phyloP scores from a whole-genome alignment of 2,113 vertebrate genomes.

The Echinops telfairi region DNA sequence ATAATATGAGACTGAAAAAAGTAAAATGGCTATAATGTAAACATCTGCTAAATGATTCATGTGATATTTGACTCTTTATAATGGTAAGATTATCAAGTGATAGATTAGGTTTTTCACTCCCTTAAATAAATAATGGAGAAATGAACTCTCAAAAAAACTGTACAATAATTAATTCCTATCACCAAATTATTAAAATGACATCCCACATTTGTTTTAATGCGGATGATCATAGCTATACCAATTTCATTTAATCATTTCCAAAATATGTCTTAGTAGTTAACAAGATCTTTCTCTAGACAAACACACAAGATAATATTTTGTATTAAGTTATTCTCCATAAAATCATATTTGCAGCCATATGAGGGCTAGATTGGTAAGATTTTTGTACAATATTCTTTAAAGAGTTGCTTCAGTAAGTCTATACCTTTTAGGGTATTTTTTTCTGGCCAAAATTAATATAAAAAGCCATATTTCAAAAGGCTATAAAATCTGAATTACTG shows the following conservation, averaged over 20 bases:
- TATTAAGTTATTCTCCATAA: conserved; percentile 49
- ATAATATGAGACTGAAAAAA: background rate
- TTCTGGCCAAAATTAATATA: conserved; percentile 53
- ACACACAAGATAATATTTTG: background rate
- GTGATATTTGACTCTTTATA: background rate
- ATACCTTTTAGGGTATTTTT: conserved; percentile 43
- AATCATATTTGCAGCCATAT: background rate
- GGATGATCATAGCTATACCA: background rate
- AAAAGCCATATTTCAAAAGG: conserved; percentile 43
- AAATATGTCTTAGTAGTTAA: background rate
- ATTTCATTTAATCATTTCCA: background rate
- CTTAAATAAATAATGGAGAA: background rate
- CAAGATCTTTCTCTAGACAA: background rate
- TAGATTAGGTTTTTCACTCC: background rate
- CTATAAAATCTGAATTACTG: conserved; percentile 54
- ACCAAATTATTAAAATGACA: background rate
- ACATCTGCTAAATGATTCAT: background rate
- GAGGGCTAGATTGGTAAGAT: conserved; percentile 12
- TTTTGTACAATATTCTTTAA: conserved; percentile 30
- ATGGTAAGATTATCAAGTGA: background rate
- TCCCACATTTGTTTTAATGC: background rate
- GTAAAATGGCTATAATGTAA: background rate
- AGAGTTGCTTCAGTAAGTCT: conserved; percentile 53
- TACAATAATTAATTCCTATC: background rate
- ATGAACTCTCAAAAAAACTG: background rate